Evolutionary conservation across 1,140 invertebrate genomes (phyloP).

Genomic region (Drosophila sucinea): DNA sequence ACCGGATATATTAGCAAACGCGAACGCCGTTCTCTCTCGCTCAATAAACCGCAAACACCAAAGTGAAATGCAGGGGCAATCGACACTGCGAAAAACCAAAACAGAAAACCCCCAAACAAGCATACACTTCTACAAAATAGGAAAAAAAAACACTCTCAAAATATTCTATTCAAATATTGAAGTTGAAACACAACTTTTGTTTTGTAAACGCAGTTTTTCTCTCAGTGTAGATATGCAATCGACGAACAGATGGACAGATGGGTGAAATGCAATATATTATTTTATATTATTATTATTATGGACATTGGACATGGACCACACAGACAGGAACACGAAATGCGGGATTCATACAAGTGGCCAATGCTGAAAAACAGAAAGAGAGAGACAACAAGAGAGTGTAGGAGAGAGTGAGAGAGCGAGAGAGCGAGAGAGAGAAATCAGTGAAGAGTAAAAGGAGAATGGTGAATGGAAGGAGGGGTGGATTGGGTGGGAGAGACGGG

Average conservation of each 20-base stretch:
- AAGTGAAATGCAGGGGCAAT: constrained; percentile 31
- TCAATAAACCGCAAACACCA: constrained; percentile 70
- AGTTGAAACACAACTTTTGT: too few species aligned
- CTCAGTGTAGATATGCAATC: constrained; percentile 33
- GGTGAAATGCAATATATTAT: constrained; percentile 69
- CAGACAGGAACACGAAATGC: constrained; percentile 27
- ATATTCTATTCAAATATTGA: too few species aligned
- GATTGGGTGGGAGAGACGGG: background rate
- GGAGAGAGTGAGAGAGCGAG: background rate
- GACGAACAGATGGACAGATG: constrained; percentile 54
- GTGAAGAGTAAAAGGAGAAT: background rate
- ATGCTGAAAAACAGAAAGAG: constrained; percentile 18
- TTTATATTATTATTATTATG: constrained; percentile 76
- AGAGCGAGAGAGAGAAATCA: background rate
- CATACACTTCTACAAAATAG: too few species aligned
- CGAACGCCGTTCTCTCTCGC: constrained; percentile 43
- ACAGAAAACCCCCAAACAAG: constrained; percentile 6
- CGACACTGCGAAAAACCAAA: background rate
- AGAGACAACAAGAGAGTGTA: background rate
- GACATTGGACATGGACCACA: constrained; percentile 53
- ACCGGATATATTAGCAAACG: constrained; percentile 74
- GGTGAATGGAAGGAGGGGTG: background rate
- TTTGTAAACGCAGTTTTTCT: background rate
- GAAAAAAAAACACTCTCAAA: too few species aligned
- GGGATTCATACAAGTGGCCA: constrained; percentile 70